phyloP scores from a whole-genome alignment of 1,140 invertebrate species.

The Cydia splendana region DNA sequence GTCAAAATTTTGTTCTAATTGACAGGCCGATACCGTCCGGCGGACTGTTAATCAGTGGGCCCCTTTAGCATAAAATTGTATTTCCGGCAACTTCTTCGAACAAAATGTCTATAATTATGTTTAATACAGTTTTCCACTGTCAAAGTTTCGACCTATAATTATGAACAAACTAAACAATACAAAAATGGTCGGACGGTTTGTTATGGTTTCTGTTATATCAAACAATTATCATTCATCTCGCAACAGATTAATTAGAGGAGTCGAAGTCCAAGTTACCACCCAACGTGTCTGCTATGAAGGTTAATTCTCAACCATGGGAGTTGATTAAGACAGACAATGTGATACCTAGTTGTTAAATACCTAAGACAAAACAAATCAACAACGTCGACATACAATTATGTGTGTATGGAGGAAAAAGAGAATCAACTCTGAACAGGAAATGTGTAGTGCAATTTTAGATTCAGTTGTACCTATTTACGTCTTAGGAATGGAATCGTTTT shows the following conservation, averaged over 20 bases:
- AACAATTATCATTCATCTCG: slow-evolving; percentile 5
- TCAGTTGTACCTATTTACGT: slow-evolving; percentile 9
- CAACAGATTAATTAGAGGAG: slow-evolving; percentile 16
- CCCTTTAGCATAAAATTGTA: too few species aligned
- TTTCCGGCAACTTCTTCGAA: too few species aligned
- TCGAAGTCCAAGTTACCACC: slow-evolving; percentile 3
- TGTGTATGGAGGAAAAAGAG: slow-evolving; percentile 10
- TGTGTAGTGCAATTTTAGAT: slow-evolving; percentile 3
- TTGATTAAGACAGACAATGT: slow-evolving; percentile 5
- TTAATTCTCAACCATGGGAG: slow-evolving; percentile 27
- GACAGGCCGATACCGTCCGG: too few species aligned
- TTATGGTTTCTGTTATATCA: neutral
- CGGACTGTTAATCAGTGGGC: too few species aligned
- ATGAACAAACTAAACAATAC: neutral
- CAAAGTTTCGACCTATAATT: neutral
- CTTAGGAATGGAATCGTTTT: slow-evolving; percentile 3
- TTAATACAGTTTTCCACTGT: neutral
- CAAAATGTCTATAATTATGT: neutral
- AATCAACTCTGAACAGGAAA: neutral
- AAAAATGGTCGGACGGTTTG: neutral
- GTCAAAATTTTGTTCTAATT: too few species aligned
- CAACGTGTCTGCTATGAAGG: slow-evolving; percentile 22
- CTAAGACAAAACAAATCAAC: neutral
- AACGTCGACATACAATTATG: neutral
- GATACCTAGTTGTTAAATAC: slow-evolving; percentile 14